Base-by-base conservation (phyloP, 2,113 vertebrate genomes). In the Oreochromis tanganicae region DNA sequence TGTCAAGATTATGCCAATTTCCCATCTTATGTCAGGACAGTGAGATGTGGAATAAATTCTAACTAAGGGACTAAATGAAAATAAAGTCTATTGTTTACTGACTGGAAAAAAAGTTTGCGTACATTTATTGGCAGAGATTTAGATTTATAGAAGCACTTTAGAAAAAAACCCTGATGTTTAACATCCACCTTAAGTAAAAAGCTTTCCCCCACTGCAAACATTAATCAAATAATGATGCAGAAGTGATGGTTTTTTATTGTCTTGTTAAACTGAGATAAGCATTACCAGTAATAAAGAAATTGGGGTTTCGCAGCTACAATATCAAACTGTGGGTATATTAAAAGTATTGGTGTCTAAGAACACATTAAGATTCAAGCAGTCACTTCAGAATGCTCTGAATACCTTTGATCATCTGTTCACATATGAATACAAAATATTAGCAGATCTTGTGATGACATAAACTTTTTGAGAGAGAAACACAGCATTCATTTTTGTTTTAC, bases 1-100 rank as follows among this genome's bases (percentile, higher is more conserved):
- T 17, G 24, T 86, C 84, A 84, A 66, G 68, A 88, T 89, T 87
- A 88, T 87, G 75, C 80, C 85, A 84, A 54, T 88, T 84, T 90
- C 63, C 57, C 21, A 36, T 87, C 81, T 79, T 78, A 55, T 87
- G 68, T 84, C 43, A 78, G 29, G 55, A 87, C 61, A 79, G 14
- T 19, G 55, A 89, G 9, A 56, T 13, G n/a, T 34, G 34, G 21
- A 79, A 85, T 87, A 87, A 63, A 79, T 86, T 63, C 81, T 73
- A 80, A 87, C 56, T 48, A 32, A 73, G 59, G 56, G 9, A 19
- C 8, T 50, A 32, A 54, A 75, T 63, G n/a, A 73, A 78, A 78
- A 52, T 48, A 75, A 82, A 57, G 13, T 7, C 19, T 5, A 27
- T 6, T 24, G 85, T 55, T 54, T 50, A 66, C 12, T 43, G 9